Percentiles rank a stretch among this genome's conserved stretches.
These are phyloP conservation scores for Beaufortia kweichowensis DNA, from an alignment of 2,113 vertebrate genomes.

Conservation along the genomic window DNA sequence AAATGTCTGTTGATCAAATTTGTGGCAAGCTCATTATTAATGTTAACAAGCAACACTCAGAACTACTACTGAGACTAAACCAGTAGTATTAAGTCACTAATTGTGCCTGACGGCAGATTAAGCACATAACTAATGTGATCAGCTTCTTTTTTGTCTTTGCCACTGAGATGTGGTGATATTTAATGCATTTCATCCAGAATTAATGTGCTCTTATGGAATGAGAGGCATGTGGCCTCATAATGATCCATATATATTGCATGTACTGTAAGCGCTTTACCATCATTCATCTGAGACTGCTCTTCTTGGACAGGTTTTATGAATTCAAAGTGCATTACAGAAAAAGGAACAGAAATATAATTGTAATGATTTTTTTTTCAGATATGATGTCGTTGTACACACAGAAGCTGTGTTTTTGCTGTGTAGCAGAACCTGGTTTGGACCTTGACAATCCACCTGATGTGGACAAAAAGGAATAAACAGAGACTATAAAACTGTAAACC, in stretches of 20 bases:
- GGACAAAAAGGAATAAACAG: slow-evolving; percentile 64
- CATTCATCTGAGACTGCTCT: neutral
- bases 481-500: neutral
- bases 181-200: neutral
- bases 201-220: neutral
- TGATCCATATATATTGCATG: neutral
- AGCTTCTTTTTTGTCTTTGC: too few species aligned
- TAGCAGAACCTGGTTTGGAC: slow-evolving; percentile 70
- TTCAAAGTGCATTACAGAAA: neutral
- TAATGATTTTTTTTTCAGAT: slow-evolving; percentile 58
- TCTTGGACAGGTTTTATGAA: neutral
- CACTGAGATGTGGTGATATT: too few species aligned
- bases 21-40: too few species aligned
- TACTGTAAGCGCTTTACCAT: neutral
- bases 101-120: too few species aligned
- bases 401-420: slow-evolving; percentile 76
- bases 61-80: too few species aligned
- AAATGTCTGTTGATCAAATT: too few species aligned
- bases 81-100: too few species aligned
- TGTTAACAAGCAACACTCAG: too few species aligned
- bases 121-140: too few species aligned
- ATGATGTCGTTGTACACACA: slow-evolving; percentile 69
- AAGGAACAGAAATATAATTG: neutral
- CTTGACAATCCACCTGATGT: slow-evolving; percentile 71
- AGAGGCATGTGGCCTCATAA: neutral